These are phyloP conservation scores for Oryzias dopingdopingensis DNA, from an alignment of 2,797 vertebrate genomes.

Conservation along the genomic window DNA sequence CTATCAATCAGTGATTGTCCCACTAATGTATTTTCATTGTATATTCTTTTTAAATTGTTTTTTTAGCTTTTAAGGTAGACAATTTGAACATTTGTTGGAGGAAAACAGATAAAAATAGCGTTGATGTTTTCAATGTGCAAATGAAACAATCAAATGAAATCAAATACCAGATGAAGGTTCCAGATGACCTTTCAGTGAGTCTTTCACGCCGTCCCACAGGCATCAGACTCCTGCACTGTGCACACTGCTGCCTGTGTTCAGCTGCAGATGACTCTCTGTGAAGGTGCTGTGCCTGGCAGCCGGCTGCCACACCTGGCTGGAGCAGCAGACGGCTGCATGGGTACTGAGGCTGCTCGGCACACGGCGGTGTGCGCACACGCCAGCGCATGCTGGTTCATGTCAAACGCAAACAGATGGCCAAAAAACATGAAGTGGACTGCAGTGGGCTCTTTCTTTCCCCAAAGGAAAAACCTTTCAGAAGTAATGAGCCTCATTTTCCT, in stretches of 20 bases:
- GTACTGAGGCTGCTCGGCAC: constrained; percentile 33
- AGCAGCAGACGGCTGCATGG: constrained; percentile 55
- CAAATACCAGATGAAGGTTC: no score
- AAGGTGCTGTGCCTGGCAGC: constrained; percentile 60
- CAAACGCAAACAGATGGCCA: constrained; percentile 45
- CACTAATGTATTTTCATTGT: no score
- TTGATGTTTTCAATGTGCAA: no score
- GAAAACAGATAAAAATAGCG: no score
- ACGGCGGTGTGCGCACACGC: constrained; percentile 17
- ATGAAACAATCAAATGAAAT: no score
- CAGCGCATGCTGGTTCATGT: constrained; percentile 11
- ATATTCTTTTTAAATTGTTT: no score
- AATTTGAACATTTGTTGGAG: no score
- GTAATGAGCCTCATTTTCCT: constrained; percentile 39
- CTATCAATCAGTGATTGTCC: no score
- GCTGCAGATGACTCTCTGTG: constrained; percentile 38
- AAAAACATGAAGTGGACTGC: constrained; percentile 17
- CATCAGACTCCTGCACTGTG: neutral
- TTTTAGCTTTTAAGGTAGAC: no score
- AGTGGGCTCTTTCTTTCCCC: neutral
- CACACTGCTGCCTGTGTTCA: constrained; percentile 19
- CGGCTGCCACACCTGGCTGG: constrained; percentile 64
- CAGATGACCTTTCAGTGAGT: no score
- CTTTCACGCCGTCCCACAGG: no score
- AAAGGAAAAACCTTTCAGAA: constrained; percentile 7